Base-by-base conservation (phyloP, 2,113 vertebrate species). In the Dipodomys spectabilis region DNA sequence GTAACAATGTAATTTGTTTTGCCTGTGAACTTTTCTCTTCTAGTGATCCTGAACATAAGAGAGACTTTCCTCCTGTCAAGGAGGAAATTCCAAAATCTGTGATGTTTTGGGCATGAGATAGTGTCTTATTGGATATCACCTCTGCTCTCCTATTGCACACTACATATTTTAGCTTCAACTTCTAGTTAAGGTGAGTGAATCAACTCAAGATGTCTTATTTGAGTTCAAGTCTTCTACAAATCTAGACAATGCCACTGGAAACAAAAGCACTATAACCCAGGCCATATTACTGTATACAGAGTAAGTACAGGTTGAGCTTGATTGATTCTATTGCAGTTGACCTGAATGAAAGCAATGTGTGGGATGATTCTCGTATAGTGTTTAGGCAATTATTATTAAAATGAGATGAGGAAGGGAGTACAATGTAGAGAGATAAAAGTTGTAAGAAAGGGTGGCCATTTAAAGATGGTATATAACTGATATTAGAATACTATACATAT, bases 61-160 rank as follows among this genome's bases (percentile, higher is more conserved):
- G 92, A 84, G 6, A 4, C 23, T 74, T 82, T 90, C 72, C 60
- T 84, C 16, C 30, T 71, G 9, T 71, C 69, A 82, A 73, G 25
- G 35, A 88, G 65, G 32, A 82, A 82, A 82, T 90, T 92, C 22
- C 39, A 69, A 82, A 92, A 79, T 65, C 69, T 20, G n/a, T 74
- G 65, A 64, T 20, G 82, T 10, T 72, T 28, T 35, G 15, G 12
- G n/a, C 39, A 74, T 72, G 22, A 35, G 8, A 75, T 15, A 74
- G 1, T 27, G 18, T 87, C 35, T 93, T 90, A 49, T 62, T 45
- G 35, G 65, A 20, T 8, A 35, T 6, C 75, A 27, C 8, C 15
- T 53, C 4, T 72, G 39, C 53, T 82, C 65, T 82, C 11, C 44
- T 68, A 0, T 28, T 57, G n/a, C 53, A 64, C 44, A 6, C 73